Conservation (phyloP, 2,888 invertebrate genomes). For the Cerastis rubricosa region DNA sequence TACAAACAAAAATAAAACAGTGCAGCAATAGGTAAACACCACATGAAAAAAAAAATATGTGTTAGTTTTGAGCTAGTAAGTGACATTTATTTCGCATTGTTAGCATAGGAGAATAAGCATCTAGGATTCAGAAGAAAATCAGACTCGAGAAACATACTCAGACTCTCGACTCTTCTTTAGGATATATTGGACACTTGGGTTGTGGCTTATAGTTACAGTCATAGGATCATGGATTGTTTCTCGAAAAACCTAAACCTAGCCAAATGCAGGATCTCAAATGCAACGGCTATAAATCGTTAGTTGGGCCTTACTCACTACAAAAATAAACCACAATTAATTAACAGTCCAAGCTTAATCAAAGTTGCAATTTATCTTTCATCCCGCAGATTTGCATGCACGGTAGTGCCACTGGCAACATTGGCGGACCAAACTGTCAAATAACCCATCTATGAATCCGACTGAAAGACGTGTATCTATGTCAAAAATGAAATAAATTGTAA, state of each 20-base stretch:
- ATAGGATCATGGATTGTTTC: background rate
- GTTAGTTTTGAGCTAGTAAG: no score
- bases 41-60: no score
- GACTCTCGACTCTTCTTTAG: background rate
- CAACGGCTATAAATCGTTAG: background rate
- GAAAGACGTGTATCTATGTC: no score
- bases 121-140: no score
- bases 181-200: background rate
- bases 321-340: background rate
- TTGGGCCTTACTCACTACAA: background rate
- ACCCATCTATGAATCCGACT: no score
- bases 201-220: background rate
- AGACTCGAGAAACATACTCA: background rate
- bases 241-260: background rate
- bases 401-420: conserved; percentile 10
- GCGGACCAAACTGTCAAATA: conserved; percentile 3
- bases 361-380: background rate
- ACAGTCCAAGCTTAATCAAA: background rate
- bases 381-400: background rate
- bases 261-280: background rate
- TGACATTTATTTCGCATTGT: no score
- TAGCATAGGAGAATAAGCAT: no score
- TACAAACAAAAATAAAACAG: no score
- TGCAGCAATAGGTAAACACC: no score
- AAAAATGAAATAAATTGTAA: no score